phyloP scores from a whole-genome alignment of 2,797 vertebrate species.

The Sebastes iracundus region DNA sequence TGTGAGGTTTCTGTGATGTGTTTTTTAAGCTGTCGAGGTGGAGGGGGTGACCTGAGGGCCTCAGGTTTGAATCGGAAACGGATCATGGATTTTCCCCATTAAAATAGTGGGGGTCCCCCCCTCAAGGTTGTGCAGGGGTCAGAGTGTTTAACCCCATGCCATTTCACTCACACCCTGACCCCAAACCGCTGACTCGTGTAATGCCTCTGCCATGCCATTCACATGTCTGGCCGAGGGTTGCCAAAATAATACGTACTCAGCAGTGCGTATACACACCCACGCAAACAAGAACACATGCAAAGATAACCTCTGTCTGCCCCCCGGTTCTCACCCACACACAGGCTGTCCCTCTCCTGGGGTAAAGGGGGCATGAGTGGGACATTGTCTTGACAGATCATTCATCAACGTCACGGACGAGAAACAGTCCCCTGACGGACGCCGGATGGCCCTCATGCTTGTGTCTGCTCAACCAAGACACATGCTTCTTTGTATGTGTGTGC shows the following conservation, averaged over 20 bases:
- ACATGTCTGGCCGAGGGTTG: slow-evolving; percentile 25
- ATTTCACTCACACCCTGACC: slow-evolving; percentile 63
- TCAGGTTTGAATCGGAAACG: slow-evolving; percentile 46
- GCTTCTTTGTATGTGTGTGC: slow-evolving; percentile 34
- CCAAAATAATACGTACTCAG: slow-evolving; percentile 59
- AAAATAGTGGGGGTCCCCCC: slow-evolving; percentile 43
- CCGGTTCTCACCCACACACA: slow-evolving; percentile 1
- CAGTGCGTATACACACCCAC: slow-evolving; percentile 29
- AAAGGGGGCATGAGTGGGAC: slow-evolving; percentile 69
- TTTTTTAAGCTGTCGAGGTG: not conserved
- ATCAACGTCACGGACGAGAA: slow-evolving; percentile 79
- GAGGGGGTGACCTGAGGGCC: slow-evolving; percentile 13
- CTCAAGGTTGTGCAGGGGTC: slow-evolving; percentile 53
- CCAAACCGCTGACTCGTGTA: slow-evolving; percentile 65
- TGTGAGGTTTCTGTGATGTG: slow-evolving; percentile 1
- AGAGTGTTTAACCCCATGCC: slow-evolving; percentile 80
- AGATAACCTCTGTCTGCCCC: slow-evolving; percentile 44
- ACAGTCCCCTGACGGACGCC: slow-evolving; percentile 63
- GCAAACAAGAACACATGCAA: slow-evolving; percentile 38
- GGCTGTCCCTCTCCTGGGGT: slow-evolving; percentile 66
- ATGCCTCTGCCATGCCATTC: slow-evolving; percentile 48
- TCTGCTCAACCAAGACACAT: slow-evolving; percentile 50
- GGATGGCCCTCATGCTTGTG: slow-evolving; percentile 57
- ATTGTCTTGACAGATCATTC: slow-evolving; percentile 79
- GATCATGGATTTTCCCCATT: slow-evolving; percentile 70